phyloP scores from a whole-genome alignment of 2,113 vertebrate genomes.

The Muscicapa adusta region DNA sequence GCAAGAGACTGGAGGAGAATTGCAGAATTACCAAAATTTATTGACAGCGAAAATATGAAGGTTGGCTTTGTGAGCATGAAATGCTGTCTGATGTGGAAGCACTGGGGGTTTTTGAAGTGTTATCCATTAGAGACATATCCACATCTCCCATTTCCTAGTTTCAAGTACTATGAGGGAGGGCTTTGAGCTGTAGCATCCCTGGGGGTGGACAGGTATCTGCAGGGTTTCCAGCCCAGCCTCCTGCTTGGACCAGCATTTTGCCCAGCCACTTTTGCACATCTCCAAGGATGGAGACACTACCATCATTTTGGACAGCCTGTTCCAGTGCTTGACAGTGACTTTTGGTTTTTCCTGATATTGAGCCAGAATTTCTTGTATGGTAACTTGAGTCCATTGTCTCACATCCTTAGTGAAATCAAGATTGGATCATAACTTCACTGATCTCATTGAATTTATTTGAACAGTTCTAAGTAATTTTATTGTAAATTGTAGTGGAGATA shows the following conservation, averaged over 20 bases:
- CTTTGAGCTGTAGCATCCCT: background rate
- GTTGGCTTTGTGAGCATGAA: background rate
- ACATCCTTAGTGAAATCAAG: background rate
- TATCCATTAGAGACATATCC: background rate
- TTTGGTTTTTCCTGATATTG: background rate
- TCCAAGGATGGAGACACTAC: background rate
- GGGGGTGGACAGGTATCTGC: background rate
- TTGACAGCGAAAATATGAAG: background rate
- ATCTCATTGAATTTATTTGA: background rate
- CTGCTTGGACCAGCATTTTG: background rate
- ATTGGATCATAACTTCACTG: background rate
- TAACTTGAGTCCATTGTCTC: background rate
- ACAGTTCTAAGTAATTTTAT: background rate
- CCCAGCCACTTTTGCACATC: background rate
- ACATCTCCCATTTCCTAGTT: background rate
- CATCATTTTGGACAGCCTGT: background rate
- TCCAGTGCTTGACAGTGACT: background rate
- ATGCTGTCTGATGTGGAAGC: background rate
- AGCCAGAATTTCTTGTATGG: background rate
- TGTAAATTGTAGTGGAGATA: background rate
- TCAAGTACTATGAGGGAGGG: background rate
- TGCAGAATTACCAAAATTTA: background rate
- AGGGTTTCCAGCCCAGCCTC: background rate
- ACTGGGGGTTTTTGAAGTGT: fast-evolving
- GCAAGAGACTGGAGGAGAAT: background rate